Evolutionary conservation across 1,140 invertebrate species (phyloP).

Genomic region (Ostrea edulis): DNA sequence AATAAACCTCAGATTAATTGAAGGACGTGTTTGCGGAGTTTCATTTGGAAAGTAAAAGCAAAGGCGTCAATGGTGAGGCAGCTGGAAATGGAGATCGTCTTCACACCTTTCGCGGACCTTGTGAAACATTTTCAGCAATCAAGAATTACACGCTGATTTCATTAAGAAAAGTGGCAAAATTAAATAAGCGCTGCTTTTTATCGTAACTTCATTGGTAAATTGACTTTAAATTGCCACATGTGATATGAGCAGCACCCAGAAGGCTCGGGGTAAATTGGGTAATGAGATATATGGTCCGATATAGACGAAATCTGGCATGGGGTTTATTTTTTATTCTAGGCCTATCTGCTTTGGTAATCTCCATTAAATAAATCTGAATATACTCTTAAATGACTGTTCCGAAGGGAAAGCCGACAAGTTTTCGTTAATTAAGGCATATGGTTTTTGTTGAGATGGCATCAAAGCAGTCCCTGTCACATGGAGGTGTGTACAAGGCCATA

Average conservation of each 20-base stretch:
- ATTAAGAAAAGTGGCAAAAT: slow-evolving; percentile 49
- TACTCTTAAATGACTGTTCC: slow-evolving; percentile 31
- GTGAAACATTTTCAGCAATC: slow-evolving; percentile 38
- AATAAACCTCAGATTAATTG: slow-evolving; percentile 26
- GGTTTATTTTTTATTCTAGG: slow-evolving; percentile 38
- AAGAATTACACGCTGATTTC: slow-evolving; percentile 45
- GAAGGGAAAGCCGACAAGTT: slow-evolving; percentile 37
- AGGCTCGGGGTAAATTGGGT: slow-evolving; percentile 40
- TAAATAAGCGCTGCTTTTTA: slow-evolving; percentile 51
- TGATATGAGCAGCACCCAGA: slow-evolving; percentile 28
- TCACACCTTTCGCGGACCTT: slow-evolving; percentile 22
- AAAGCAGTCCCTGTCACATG: slow-evolving; percentile 17
- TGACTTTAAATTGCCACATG: slow-evolving; percentile 47
- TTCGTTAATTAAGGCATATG: slow-evolving; percentile 39
- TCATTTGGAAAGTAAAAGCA: slow-evolving; percentile 32
- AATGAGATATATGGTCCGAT: slow-evolving; percentile 40
- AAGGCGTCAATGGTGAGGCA: slow-evolving; percentile 26
- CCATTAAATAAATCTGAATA: slow-evolving; percentile 38
- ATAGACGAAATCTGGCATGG: slow-evolving; percentile 35
- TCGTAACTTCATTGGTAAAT: slow-evolving; percentile 39
- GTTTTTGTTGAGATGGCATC: slow-evolving; percentile 21
- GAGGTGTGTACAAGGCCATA: slow-evolving; percentile 31
- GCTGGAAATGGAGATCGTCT: slow-evolving; percentile 12
- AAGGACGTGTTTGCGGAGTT: slow-evolving; percentile 10
- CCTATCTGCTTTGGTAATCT: slow-evolving; percentile 36